Evolutionary conservation across 2,888 invertebrate genomes (phyloP), one percentile per base, ranked within the genome.

Genomic region (Diogma glabrata): DNA sequence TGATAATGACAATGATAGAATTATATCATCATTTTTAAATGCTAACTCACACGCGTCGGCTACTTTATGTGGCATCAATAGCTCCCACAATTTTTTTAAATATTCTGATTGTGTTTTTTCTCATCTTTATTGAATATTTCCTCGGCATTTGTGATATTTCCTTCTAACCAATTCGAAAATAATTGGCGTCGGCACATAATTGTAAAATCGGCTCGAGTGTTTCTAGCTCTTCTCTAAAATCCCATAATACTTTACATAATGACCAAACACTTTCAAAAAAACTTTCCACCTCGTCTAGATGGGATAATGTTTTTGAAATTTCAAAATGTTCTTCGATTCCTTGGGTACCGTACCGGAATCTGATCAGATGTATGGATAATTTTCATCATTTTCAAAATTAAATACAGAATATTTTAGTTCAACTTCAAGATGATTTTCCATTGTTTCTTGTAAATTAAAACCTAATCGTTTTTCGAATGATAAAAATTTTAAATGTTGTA

Each of bases 241-340:
- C 91, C 94, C 94, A 94, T 8, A 94, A 73, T 0, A 91, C 87
- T 7, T 82, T 79, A 59, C 88, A 84, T 0, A 91, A 72, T 12
- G 79, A 76, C 84, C 86, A 88, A 5, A 84, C 78, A 51, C 81
- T 76, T 1, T 70, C 66, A 2, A 63, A 62, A 56, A 72, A 70
- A 20, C 60, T 63, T 49, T 63, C 64, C 8, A 62, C 56, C 1
- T 59, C 56, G 10, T 63, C 63, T 4, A 60, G 47, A 49, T 62
- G 59, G 17, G 61, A 56, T 20, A 72, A 59, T 54, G 69, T 69
- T 10, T 70, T 64, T 12, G 77, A 72, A 53, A 73, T 64, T 38
- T 67, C 67, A 22, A 78, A 70, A 57, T 83, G 80, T 8, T 73
- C 71, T 28, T 75, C 75, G 47, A 86, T 69, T 3, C 80, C 73